phyloP scores from a whole-genome alignment of 2,888 invertebrate species.

The Eilema caniola region DNA sequence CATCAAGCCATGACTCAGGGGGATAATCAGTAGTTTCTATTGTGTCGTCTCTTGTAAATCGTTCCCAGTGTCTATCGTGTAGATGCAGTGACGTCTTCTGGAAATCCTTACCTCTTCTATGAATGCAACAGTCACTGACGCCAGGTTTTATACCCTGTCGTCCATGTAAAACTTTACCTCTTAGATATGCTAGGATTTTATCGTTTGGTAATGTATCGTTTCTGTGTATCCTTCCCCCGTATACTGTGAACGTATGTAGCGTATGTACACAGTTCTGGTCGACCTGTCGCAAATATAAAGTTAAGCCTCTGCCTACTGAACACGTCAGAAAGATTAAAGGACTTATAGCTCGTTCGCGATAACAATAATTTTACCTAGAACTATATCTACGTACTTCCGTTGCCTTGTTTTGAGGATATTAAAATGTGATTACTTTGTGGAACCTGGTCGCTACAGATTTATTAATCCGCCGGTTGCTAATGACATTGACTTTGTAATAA shows the following conservation, averaged over 20 bases:
- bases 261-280: slow-evolving; percentile 45
- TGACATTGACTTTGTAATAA: slow-evolving; percentile 9
- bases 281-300: slow-evolving; percentile 45
- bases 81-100: too few species aligned
- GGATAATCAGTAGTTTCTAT: too few species aligned
- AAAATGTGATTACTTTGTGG: slow-evolving; percentile 9
- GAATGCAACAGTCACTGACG: too few species aligned
- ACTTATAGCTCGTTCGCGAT: slow-evolving; percentile 46
- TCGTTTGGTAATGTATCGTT: neutral
- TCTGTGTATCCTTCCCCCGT: slow-evolving; percentile 4
- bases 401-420: slow-evolving; percentile 16
- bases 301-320: slow-evolving; percentile 49
- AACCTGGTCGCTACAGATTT: neutral
- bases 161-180: too few species aligned
- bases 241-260: slow-evolving; percentile 38
- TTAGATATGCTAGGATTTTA: too few species aligned
- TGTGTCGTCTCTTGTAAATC: too few species aligned
- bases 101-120: too few species aligned
- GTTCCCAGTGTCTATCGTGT: too few species aligned
- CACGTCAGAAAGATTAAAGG: slow-evolving; percentile 49
- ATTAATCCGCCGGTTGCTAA: slow-evolving; percentile 6
- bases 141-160: too few species aligned
- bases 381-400: slow-evolving; percentile 32
- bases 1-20: too few species aligned
- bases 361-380: slow-evolving; percentile 37